Conservation (phyloP, 1,140 invertebrate genomes). For the Trachymyrmex septentrionalis region DNA sequence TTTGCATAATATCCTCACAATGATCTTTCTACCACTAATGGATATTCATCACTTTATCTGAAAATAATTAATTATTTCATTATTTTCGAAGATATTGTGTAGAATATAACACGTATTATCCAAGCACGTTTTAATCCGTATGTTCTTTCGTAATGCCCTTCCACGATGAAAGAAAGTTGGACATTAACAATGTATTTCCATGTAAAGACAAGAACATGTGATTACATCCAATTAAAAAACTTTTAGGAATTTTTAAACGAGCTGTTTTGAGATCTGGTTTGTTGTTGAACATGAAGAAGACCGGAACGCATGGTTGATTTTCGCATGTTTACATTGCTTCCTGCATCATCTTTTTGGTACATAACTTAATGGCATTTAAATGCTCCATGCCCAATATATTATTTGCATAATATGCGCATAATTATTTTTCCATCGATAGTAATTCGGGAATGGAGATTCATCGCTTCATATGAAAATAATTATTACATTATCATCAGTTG, state of each 20-base stretch:
- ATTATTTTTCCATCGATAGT: conserved; percentile 54
- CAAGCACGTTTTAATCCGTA: not conserved
- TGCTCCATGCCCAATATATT: conserved; percentile 4
- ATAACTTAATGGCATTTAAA: conserved; percentile 37
- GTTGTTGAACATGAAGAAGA: not conserved
- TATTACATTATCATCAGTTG: conserved; percentile 41
- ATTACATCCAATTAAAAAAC: not conserved
- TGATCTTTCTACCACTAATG: not conserved
- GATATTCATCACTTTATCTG: not conserved
- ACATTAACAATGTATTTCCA: not conserved
- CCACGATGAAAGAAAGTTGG: not conserved
- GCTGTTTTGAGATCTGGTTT: not conserved
- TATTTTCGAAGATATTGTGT: not conserved
- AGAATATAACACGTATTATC: not conserved
- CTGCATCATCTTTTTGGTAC: not conserved
- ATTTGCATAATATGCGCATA: conserved; percentile 46
- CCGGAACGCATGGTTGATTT: not conserved
- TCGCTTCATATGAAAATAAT: conserved; percentile 13
- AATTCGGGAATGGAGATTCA: conserved; percentile 17
- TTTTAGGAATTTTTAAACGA: conserved; percentile 3
- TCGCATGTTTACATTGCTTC: conserved; percentile 17
- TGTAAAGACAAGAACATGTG: not conserved
- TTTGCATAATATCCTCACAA: conserved; percentile 8
- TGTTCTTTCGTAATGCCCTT: not conserved
- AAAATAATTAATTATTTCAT: conserved; percentile 37